phyloP scores from a whole-genome alignment of 1,140 invertebrate species.

The Scylla paramamosain region DNA sequence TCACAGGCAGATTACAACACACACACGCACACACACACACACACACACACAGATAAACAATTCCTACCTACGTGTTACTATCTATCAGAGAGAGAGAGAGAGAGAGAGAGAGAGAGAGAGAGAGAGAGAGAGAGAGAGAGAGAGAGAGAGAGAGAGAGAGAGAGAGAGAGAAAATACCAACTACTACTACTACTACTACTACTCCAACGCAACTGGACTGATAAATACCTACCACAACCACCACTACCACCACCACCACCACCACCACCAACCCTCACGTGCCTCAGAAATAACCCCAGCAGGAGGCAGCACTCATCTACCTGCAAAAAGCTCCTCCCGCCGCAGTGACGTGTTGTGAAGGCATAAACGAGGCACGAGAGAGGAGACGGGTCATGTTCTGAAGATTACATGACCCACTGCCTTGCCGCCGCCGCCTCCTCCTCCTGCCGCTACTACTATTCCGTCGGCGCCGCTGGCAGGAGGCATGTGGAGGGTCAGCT shows the following conservation, averaged over 20 bases:
- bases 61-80: not conserved
- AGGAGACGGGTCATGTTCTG: not conserved
- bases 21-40: too few species aligned
- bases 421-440: not conserved
- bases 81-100: not conserved
- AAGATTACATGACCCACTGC: not conserved
- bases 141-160: conserved; percentile 20
- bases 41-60: not conserved
- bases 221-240: not conserved
- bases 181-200: not conserved
- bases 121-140: conserved; percentile 20
- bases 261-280: not conserved
- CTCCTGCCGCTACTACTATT: not conserved
- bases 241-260: not conserved
- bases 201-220: not conserved
- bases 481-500: too few species aligned
- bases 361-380: not conserved
- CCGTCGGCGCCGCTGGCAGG: not conserved
- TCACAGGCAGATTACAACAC: too few species aligned
- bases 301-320: not conserved
- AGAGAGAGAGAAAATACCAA: not conserved
- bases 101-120: conserved; percentile 20
- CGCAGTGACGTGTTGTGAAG: not conserved
- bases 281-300: not conserved
- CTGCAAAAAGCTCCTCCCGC: not conserved